Percentiles rank a stretch among this genome's conserved stretches.
Evolutionary conservation across 2,797 vertebrate species (phyloP).

Genomic region (Enteromius anoplus): DNA sequence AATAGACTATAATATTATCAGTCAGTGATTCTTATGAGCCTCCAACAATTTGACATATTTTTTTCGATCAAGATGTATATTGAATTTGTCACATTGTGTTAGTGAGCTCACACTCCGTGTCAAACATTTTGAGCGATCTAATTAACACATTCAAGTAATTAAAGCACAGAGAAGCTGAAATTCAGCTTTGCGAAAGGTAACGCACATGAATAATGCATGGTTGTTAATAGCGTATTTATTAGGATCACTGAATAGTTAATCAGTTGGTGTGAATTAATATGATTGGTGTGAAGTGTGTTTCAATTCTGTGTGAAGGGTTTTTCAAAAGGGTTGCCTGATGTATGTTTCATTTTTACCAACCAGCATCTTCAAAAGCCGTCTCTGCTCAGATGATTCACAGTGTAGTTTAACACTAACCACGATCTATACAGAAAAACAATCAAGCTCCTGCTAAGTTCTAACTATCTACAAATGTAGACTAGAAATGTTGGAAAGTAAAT

Average conservation of each 20-base stretch:
- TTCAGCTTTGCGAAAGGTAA: slow-evolving; percentile 28
- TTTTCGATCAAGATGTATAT: slow-evolving; percentile 51
- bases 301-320: slow-evolving; percentile 10
- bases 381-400: slow-evolving; percentile 8
- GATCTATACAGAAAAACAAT: slow-evolving; percentile 28
- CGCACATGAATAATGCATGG: slow-evolving; percentile 55
- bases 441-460: slow-evolving; percentile 30
- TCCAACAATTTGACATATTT: slow-evolving; percentile 23
- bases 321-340: slow-evolving; percentile 1
- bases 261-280: slow-evolving; percentile 23
- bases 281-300: slow-evolving; percentile 13
- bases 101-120: slow-evolving; percentile 38
- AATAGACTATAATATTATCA: slow-evolving; percentile 22
- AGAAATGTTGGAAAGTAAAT: slow-evolving; percentile 35
- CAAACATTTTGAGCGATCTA: slow-evolving; percentile 43
- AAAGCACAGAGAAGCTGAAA: slow-evolving; percentile 52
- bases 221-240: slow-evolving; percentile 49
- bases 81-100: slow-evolving; percentile 53
- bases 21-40: slow-evolving; percentile 5
- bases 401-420: slow-evolving; percentile 9
- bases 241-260: slow-evolving; percentile 49
- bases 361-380: slow-evolving; percentile 4
- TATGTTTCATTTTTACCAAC: slow-evolving; percentile 2
- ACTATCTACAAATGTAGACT: slow-evolving; percentile 24
- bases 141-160: slow-evolving; percentile 54